phyloP scores from a whole-genome alignment of 2,113 vertebrate species.

The Neogale vison region DNA sequence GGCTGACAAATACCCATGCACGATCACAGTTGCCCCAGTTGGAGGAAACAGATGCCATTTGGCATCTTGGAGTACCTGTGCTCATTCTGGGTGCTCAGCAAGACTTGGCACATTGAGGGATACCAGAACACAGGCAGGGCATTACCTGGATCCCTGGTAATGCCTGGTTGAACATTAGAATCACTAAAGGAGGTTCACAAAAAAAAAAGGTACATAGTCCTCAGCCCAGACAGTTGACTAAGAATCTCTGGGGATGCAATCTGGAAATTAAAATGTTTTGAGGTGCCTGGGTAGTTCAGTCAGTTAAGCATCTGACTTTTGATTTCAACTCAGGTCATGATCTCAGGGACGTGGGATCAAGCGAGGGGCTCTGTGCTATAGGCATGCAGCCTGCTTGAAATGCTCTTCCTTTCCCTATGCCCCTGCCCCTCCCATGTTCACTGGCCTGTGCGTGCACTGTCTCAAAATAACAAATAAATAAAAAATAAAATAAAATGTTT shows the following conservation, averaged over 20 bases:
- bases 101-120: neutral
- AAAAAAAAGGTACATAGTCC: neutral
- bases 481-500: neutral
- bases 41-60: neutral
- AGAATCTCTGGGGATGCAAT: neutral
- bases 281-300: neutral
- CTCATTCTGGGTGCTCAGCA: neutral
- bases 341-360: neutral
- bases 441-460: too few relatives aligned
- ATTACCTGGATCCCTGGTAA: neutral
- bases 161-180: neutral
- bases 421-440: too few relatives aligned
- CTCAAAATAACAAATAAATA: neutral
- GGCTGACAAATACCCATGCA: neutral
- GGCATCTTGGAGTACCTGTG: neutral
- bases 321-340: neutral
- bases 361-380: too few relatives aligned
- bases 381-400: too few relatives aligned
- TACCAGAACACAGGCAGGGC: neutral
- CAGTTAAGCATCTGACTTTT: neutral
- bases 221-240: neutral
- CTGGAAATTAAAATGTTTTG: neutral
- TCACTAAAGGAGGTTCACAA: neutral
- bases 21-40: neutral
- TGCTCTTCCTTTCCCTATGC: too few relatives aligned